Base-by-base conservation (phyloP, 2,113 vertebrate genomes). In the Albula glossodonta region DNA sequence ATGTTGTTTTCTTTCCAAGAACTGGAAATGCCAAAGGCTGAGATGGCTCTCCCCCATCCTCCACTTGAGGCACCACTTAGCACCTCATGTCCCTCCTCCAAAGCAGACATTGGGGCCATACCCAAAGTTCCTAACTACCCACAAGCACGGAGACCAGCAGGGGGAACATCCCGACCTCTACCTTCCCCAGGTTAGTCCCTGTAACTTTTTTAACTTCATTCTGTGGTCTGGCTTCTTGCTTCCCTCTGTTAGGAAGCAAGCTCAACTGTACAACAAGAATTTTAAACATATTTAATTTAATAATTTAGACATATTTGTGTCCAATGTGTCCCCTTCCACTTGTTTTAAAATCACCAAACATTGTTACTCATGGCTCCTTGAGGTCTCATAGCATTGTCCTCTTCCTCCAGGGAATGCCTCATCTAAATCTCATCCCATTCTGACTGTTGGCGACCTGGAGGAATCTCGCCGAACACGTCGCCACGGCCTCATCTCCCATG, bases 371-470 rank as follows among this genome's bases (percentile, higher is more conserved):
- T 66, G 1, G 17, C 60, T 66, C 17, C 17, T 66, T 3, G n/a
- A 74, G 31, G 70, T 74, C 88, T 83, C 87, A 19, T 83, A 86
- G 3, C 70, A 81, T 22, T 86, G 17, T 50, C 11, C 80, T 91
- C 90, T 0, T 25, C 86, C 74, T 82, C 84, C 92, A 89, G 95
- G 95, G 85, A 95, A 93, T 78, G 90, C 93, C 2, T 90, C 92
- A 10, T 93, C 94, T 41, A 94, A 96, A 89, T 93, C 96, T 0
- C 97, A 97, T 89, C 97, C 96, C 86, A 96, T 97, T 87, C 92
- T 97, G 52, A 97, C 96, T 0, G 90, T 98, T 85, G 95, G 97
- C 51, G 97, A 98, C 89, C 93, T 93, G 8, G 96, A 97, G 78
- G 96, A 97, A 80, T 94, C 94, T 0, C 93, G 96, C 0, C 94